phyloP scores from a whole-genome alignment of 2,888 invertebrate genomes.

The Emmelina monodactyla region DNA sequence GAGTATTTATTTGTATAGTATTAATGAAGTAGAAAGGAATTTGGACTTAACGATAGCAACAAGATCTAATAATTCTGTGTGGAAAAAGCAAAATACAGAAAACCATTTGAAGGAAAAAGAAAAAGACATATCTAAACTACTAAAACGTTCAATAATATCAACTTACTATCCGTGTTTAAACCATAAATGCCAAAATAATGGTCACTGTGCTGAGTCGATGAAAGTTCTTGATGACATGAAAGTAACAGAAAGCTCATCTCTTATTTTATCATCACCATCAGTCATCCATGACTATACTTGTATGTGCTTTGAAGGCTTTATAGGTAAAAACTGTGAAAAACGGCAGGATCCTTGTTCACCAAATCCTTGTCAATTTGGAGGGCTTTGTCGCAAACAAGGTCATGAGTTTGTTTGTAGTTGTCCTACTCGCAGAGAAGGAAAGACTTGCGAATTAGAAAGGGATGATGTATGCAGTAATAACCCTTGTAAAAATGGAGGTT shows the following conservation, averaged over 20 bases:
- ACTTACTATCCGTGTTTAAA: slow-evolving; percentile 80
- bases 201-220: slow-evolving; percentile 76
- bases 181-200: slow-evolving; percentile 80
- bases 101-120: slow-evolving; percentile 73
- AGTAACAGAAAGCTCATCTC: slow-evolving; percentile 80
- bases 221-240: slow-evolving; percentile 73
- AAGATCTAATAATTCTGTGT: slow-evolving; percentile 65
- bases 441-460: slow-evolving; percentile 82
- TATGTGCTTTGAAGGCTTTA: slow-evolving; percentile 84
- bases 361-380: slow-evolving; percentile 86
- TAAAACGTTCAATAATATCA: slow-evolving; percentile 70
- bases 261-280: slow-evolving; percentile 84
- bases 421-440: slow-evolving; percentile 79
- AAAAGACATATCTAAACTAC: slow-evolving; percentile 67
- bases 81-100: slow-evolving; percentile 69
- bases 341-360: slow-evolving; percentile 91
- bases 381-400: slow-evolving; percentile 83
- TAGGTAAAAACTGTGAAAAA: slow-evolving; percentile 82
- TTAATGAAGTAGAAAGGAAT: slow-evolving; percentile 71
- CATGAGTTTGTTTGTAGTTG: slow-evolving; percentile 87
- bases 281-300: slow-evolving; percentile 82
- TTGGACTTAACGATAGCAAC: slow-evolving; percentile 78
- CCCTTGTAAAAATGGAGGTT: slow-evolving; percentile 91
- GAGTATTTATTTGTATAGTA: slow-evolving; percentile 74
- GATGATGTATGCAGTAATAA: slow-evolving; percentile 85